phyloP scores from a whole-genome alignment of 2,888 invertebrate species.

The Tinea pellionella region DNA sequence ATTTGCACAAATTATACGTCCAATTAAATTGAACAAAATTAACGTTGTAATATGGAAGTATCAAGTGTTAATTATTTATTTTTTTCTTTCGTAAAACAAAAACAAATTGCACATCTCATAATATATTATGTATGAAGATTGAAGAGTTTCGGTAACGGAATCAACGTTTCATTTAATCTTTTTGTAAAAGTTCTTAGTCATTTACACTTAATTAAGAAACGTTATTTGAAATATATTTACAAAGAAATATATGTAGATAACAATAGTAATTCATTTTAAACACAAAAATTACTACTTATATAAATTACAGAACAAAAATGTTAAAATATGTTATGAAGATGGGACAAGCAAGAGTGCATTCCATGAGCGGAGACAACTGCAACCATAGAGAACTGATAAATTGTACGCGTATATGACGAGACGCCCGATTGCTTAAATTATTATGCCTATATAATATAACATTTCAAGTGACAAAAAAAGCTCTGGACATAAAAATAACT shows the following conservation, averaged over 20 bases:
- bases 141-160: not conserved
- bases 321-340: too few species aligned
- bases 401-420: too few species aligned
- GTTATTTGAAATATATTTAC: not conserved
- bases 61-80: not conserved
- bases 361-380: too few species aligned
- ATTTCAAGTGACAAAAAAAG: too few species aligned
- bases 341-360: too few species aligned
- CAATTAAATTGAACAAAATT: not conserved
- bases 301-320: too few species aligned
- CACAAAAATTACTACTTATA: too few species aligned
- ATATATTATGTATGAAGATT: not conserved
- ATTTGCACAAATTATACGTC: not conserved
- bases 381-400: too few species aligned
- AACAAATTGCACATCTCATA: conserved; percentile 3
- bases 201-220: not conserved
- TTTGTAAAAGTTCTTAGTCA: not conserved
- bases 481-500: not conserved
- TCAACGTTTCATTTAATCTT: not conserved
- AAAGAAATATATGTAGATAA: too few species aligned
- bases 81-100: not conserved
- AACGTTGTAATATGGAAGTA: not conserved
- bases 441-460: too few species aligned
- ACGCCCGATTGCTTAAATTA: too few species aligned
- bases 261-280: too few species aligned